Conservation (phyloP, 2,113 vertebrate genomes). For the Strix aluco region DNA sequence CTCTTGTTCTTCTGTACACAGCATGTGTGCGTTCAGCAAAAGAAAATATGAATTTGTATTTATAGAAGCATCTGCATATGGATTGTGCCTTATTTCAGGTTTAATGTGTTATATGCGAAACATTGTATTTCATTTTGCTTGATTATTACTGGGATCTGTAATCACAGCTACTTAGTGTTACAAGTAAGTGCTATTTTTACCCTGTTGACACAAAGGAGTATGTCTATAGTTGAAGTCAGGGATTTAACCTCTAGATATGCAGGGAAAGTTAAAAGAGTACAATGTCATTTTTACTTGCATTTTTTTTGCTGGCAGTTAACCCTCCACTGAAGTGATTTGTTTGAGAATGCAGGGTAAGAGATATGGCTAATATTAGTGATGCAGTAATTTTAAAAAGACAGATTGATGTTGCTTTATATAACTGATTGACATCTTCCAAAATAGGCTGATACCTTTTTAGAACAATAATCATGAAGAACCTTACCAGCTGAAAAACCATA, state of each 20-base stretch:
- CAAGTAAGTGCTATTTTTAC: not conserved
- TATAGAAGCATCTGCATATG: not conserved
- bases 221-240: not conserved
- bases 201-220: not conserved
- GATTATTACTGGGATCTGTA: not conserved
- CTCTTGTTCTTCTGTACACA: not conserved
- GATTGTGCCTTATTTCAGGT: not conserved
- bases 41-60: not conserved
- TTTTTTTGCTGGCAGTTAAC: not conserved
- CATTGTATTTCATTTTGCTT: not conserved
- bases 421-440: not conserved
- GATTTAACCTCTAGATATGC: not conserved
- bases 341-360: not conserved
- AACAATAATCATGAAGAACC: not conserved
- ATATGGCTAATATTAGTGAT: not conserved
- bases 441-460: not conserved
- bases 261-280: not conserved
- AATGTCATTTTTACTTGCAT: not conserved
- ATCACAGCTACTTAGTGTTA: not conserved
- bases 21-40: not conserved
- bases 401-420: not conserved
- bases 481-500: not conserved
- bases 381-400: not conserved
- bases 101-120: not conserved
- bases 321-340: not conserved